Percentiles rank a stretch among this genome's conserved stretches.
phyloP scores from a whole-genome alignment of 2,797 vertebrate genomes.

The Tragopan temminckii region DNA sequence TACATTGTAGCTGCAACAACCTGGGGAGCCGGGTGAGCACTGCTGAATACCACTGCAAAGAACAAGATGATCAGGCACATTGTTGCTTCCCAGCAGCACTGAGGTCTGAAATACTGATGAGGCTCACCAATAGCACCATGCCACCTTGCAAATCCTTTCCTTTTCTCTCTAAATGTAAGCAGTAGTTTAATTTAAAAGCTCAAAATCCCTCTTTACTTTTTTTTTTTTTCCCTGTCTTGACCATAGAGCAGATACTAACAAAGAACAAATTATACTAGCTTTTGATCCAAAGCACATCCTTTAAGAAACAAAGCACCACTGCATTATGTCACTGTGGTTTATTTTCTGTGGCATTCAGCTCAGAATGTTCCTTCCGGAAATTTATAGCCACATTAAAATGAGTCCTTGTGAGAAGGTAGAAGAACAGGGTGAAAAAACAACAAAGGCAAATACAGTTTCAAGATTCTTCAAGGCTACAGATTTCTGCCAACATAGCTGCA shows the following conservation, averaged over 20 bases:
- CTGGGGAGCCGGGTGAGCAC: not conserved
- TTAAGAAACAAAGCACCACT: slow-evolving; percentile 1
- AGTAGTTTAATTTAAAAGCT: not conserved
- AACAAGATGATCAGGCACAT: not conserved
- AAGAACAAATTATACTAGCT: slow-evolving; percentile 12
- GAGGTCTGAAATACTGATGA: not conserved
- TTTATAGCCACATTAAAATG: slow-evolving; percentile 44
- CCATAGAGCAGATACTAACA: not conserved
- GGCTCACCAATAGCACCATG: not conserved
- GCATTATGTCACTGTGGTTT: slow-evolving; percentile 14
- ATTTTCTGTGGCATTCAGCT: slow-evolving; percentile 31
- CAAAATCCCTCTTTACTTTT: not conserved
- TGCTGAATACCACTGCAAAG: not conserved
- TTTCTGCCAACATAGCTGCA: not conserved
- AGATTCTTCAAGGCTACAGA: slow-evolving; percentile 12
- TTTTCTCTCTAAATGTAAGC: not conserved
- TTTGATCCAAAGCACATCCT: not conserved
- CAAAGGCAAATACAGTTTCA: not conserved
- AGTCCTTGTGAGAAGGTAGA: slow-evolving; percentile 26
- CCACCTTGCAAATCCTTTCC: not conserved
- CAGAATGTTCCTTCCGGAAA: slow-evolving; percentile 41
- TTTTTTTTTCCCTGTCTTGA: not conserved
- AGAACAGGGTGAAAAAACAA: not conserved
- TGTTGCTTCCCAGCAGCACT: not conserved
- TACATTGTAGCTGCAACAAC: not conserved